These are phyloP conservation scores for Heloderma charlesbogerti DNA, from an alignment of 2,113 vertebrate species.

Conservation along the genomic window DNA sequence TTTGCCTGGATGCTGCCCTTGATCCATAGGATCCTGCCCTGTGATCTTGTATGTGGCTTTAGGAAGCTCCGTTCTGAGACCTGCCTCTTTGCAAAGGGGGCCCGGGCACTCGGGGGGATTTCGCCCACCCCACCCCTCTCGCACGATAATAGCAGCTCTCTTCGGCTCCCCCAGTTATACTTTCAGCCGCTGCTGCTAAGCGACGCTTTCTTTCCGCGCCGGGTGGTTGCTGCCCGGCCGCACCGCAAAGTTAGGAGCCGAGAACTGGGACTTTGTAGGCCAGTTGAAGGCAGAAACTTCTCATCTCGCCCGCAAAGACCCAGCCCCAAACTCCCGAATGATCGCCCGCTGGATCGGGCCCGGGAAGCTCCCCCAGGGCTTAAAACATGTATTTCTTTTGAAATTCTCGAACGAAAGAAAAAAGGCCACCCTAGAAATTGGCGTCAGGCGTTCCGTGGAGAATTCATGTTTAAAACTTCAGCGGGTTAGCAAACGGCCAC, in stretches of 20 bases:
- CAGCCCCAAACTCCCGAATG: constrained; percentile 85
- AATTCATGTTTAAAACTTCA: no score
- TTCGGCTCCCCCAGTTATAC: background rate
- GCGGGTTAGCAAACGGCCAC: background rate
- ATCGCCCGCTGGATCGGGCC: constrained; percentile 13
- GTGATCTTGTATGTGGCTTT: background rate
- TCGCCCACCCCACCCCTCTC: no score
- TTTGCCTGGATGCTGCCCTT: background rate
- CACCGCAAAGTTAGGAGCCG: constrained; percentile 80
- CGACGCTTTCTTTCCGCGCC: background rate
- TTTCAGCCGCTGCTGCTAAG: background rate
- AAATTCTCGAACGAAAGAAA: no score
- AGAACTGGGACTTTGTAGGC: constrained; percentile 99
- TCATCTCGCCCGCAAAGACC: constrained; percentile 99
- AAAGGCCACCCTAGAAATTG: no score
- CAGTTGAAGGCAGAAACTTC: constrained; percentile 91
- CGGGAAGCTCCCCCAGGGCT: background rate
- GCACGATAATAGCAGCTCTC: background rate
- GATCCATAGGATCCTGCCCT: background rate
- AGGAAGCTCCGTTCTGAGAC: no score
- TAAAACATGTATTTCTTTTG: background rate
- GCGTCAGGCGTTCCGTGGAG: no score
- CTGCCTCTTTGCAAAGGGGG: background rate
- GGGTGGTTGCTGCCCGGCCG: background rate
- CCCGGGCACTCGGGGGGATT: background rate